These are phyloP conservation scores for Agapetus fuscipes DNA, from an alignment of 2,888 invertebrate genomes.

Conservation along the genomic window DNA sequence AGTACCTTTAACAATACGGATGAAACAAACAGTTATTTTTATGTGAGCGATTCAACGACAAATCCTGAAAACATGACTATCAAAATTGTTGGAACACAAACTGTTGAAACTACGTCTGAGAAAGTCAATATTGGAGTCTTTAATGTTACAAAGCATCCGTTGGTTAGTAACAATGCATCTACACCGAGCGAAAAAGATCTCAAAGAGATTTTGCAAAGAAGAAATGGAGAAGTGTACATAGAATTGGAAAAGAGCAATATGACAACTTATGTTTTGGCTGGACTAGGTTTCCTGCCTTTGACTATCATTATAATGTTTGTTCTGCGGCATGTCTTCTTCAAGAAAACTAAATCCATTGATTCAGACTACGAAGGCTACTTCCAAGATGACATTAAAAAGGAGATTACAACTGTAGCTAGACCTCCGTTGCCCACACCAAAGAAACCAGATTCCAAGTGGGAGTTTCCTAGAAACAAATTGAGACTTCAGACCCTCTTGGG, in stretches of 20 bases:
- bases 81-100: not conserved
- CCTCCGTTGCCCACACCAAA: constrained; percentile 44
- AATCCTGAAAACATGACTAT: not conserved
- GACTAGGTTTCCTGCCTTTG: constrained; percentile 49
- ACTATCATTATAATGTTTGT: constrained; percentile 48
- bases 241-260: constrained; percentile 51
- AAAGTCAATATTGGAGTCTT: too few relatives aligned
- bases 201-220: constrained; percentile 23
- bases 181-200: constrained; percentile 3
- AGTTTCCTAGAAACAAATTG: constrained; percentile 69
- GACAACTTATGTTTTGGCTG: constrained; percentile 51
- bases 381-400: constrained; percentile 45
- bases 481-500: constrained; percentile 69
- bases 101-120: not conserved
- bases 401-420: constrained; percentile 45
- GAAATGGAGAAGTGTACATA: constrained; percentile 44
- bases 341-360: constrained; percentile 45
- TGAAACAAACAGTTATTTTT: constrained; percentile 10
- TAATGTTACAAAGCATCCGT: not conserved
- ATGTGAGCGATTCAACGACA: constrained; percentile 2
- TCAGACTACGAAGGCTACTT: constrained; percentile 53
- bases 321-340: constrained; percentile 44
- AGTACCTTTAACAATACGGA: constrained; percentile 7
- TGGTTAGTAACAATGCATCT: not conserved
- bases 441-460: constrained; percentile 56